Percentiles rank a stretch among this genome's conserved stretches.
Conservation (phyloP, 2,888 invertebrate species). For the Spisula solida region DNA sequence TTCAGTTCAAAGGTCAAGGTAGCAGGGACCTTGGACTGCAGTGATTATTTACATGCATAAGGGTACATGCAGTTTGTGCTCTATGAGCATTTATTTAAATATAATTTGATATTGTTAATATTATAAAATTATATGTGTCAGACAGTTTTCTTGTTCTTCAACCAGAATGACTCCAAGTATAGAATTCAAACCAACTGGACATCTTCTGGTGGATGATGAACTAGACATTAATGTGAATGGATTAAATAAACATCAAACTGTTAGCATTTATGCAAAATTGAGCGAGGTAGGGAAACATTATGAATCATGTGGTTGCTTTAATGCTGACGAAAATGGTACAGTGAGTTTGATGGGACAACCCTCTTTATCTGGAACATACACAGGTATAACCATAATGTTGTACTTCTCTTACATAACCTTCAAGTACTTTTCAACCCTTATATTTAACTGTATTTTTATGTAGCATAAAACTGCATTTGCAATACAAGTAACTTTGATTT, state of each 20-base stretch:
- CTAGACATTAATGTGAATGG: conserved; percentile 61
- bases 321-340: conserved; percentile 58
- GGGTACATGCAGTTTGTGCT: too few relatives aligned
- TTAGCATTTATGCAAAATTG: conserved; percentile 65
- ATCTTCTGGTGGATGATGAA: conserved; percentile 67
- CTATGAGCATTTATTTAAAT: too few relatives aligned
- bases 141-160: neutral
- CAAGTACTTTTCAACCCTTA: too few relatives aligned
- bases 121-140: too few relatives aligned
- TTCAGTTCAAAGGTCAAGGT: too few relatives aligned
- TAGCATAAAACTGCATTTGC: too few relatives aligned
- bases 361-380: conserved; percentile 69
- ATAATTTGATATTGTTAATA: too few relatives aligned
- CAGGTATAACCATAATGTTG: conserved; percentile 56
- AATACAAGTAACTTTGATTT: too few relatives aligned
- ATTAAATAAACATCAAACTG: conserved; percentile 49
- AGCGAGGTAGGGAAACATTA: conserved; percentile 59
- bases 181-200: conserved; percentile 42
- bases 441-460: too few relatives aligned
- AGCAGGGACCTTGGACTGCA: too few relatives aligned
- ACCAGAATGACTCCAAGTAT: conserved; percentile 30
- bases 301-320: conserved; percentile 67
- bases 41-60: too few relatives aligned
- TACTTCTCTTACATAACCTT: too few relatives aligned
- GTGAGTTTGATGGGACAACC: conserved; percentile 61